A percentile compares a stretch with the other conserved stretches of the same genome.
Evolutionary conservation across 2,888 invertebrate genomes (phyloP).

Genomic region (Tachina fera): DNA sequence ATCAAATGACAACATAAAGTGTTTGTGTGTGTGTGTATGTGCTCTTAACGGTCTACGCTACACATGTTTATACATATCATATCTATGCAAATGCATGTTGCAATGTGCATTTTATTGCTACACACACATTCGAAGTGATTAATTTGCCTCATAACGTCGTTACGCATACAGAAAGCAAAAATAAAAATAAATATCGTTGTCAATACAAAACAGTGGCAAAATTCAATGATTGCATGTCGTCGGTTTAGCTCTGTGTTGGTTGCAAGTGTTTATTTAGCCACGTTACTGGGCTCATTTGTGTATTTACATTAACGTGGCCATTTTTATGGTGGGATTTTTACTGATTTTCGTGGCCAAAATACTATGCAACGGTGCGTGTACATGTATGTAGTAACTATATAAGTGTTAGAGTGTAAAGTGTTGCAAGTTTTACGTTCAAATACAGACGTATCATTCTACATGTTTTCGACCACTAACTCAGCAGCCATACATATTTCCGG

Average conservation of each 20-base stretch:
- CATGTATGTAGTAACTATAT: too few relatives aligned
- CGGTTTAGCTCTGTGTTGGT: conserved; percentile 47
- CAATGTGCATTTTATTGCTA: conserved; percentile 62
- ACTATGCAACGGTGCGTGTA: conserved; percentile 3
- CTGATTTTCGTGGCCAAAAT: conserved; percentile 70
- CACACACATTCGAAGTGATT: conserved; percentile 66
- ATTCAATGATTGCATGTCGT: conserved; percentile 61
- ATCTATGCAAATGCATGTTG: conserved; percentile 1
- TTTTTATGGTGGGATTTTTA: conserved; percentile 67
- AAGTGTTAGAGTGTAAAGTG: conserved; percentile 29
- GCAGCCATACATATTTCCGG: conserved; percentile 81
- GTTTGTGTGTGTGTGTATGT: conserved; percentile 11
- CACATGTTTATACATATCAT: neutral
- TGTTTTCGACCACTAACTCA: conserved; percentile 82
- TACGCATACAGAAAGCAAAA: conserved; percentile 27
- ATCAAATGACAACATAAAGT: conserved; percentile 42
- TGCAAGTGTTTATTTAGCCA: conserved; percentile 62
- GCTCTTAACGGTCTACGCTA: neutral
- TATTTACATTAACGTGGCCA: conserved; percentile 68
- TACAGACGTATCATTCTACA: conserved; percentile 79
- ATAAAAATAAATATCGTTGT: conserved; percentile 32
- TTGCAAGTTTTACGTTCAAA: conserved; percentile 38
- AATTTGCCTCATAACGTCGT: conserved; percentile 55
- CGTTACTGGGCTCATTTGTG: conserved; percentile 55
- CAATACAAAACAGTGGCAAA: conserved; percentile 44